Evolutionary conservation across 2,888 invertebrate genomes (phyloP).

Genomic region (Heteromyza rotundicornis): DNA sequence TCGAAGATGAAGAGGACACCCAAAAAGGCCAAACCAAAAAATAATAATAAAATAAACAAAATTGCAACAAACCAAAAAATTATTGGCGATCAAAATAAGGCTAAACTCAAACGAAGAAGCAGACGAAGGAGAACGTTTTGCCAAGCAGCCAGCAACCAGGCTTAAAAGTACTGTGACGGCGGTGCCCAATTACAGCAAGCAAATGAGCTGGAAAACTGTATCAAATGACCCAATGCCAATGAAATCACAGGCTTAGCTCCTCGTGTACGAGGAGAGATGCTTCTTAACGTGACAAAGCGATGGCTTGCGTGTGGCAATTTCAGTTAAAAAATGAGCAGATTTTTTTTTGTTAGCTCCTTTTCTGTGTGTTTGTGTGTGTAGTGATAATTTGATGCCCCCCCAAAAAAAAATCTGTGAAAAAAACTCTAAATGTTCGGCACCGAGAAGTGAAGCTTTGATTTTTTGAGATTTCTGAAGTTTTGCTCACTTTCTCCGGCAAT

Average conservation of each 20-base stretch:
- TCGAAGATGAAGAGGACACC: constrained; percentile 8
- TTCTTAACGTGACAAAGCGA: constrained; percentile 56
- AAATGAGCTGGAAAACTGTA: constrained; percentile 64
- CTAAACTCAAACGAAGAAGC: too few species aligned
- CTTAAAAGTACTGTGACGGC: constrained; percentile 30
- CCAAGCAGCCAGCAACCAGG: constrained; percentile 4
- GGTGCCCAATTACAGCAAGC: constrained; percentile 63
- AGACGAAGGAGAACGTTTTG: constrained; percentile 27
- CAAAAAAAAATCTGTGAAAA: constrained; percentile 46
- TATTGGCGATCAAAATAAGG: constrained; percentile 24
- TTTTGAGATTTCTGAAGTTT: constrained; percentile 30
- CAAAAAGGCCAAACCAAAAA: too few species aligned
- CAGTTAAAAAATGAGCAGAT: constrained; percentile 43
- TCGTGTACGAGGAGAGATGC: constrained; percentile 7
- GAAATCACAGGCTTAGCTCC: constrained; percentile 44
- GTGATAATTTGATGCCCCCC: constrained; percentile 47
- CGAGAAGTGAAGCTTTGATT: constrained; percentile 40
- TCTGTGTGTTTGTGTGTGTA: constrained; percentile 31
- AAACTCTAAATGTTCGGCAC: background rate
- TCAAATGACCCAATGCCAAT: constrained; percentile 60
- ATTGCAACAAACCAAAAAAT: constrained; percentile 1
- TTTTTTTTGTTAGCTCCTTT: background rate
- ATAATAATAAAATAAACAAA: background rate
- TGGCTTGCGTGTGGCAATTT: constrained; percentile 64
- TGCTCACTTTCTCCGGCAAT: constrained; percentile 15